A percentile compares a stretch with the other conserved stretches of the same genome.
Conservation (phyloP, 2,113 vertebrate species). For the Recurvirostra avosetta region DNA sequence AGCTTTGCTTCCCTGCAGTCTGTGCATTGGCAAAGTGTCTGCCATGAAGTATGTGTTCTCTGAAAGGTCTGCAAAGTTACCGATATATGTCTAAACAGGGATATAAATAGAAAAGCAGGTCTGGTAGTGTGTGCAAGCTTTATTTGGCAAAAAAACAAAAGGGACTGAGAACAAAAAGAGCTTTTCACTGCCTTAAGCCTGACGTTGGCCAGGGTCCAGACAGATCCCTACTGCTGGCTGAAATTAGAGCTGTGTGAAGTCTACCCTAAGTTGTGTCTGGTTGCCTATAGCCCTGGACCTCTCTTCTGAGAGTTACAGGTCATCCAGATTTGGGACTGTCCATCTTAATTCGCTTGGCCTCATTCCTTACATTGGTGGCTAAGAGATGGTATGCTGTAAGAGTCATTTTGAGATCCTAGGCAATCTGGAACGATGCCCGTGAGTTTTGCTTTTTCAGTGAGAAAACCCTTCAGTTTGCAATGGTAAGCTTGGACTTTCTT, state of each 20-base stretch:
- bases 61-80: not conserved
- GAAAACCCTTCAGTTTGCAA: not conserved
- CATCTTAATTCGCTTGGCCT: not conserved
- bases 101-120: not conserved
- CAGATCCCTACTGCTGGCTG: not conserved
- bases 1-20: not conserved
- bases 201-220: not conserved
- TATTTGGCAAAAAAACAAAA: not conserved
- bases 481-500: not conserved
- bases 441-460: not conserved
- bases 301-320: not conserved
- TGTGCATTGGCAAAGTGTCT: not conserved
- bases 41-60: not conserved
- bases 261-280: not conserved
- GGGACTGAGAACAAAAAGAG: not conserved
- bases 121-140: not conserved
- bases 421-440: not conserved
- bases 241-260: not conserved
- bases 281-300: not conserved
- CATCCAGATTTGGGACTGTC: not conserved
- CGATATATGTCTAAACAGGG: not conserved
- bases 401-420: not conserved
- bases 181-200: not conserved
- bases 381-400: fast-evolving
- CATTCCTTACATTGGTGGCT: not conserved